A percentile compares a stretch with the other conserved stretches of the same genome.
Conservation (phyloP, 92 coral and sea anemone species). For the Pocillopora grandis region DNA sequence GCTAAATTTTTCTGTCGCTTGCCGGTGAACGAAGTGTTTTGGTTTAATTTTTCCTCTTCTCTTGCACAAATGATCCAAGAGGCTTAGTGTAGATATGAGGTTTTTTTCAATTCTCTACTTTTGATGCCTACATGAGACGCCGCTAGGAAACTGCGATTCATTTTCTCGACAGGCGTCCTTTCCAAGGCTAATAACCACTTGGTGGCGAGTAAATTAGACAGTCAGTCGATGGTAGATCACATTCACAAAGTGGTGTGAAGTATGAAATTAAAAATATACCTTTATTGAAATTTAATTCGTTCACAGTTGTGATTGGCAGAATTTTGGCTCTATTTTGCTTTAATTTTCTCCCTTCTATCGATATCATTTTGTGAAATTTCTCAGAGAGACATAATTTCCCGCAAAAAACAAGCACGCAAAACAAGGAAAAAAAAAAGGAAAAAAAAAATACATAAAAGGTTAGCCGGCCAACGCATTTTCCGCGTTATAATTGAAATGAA, state of each 20-base stretch:
- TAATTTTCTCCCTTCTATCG: neutral
- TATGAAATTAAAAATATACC: neutral
- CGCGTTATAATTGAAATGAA: neutral
- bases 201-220: neutral
- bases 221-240: neutral
- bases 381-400: neutral
- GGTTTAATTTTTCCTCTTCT: neutral
- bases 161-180: neutral
- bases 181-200: neutral
- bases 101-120: neutral
- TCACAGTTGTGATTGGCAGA: neutral
- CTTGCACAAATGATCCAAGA: neutral
- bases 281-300: conserved; percentile 7
- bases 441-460: neutral
- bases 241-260: neutral
- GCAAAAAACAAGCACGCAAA: neutral
- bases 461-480: too few species aligned
- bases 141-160: neutral
- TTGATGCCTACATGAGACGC: neutral
- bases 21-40: neutral
- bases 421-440: neutral
- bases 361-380: neutral
- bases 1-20: conserved; percentile 39
- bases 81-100: neutral
- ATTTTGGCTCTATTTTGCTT: neutral